Base-by-base conservation (phyloP, 2,113 vertebrate genomes). In the Chauna torquata region DNA sequence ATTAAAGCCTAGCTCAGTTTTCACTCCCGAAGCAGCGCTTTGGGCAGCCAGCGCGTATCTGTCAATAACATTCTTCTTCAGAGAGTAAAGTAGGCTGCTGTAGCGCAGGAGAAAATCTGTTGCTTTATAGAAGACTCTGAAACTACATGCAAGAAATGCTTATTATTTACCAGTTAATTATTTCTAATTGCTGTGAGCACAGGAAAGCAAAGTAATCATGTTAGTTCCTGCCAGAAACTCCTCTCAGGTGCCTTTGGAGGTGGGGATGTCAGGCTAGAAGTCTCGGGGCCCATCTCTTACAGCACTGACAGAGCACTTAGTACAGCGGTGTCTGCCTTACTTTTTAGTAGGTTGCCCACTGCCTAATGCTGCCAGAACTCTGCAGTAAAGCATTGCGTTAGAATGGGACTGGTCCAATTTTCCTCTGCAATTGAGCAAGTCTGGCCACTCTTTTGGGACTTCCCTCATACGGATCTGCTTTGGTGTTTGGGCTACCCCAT, bases 1-100 rank as follows among this genome's bases (percentile, higher is more conserved):
- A 93, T 96, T 89, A 96, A 96, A 96, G 81, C 64, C 19, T 28
- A 59, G 71, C 47, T 96, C 93, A 58, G 59, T 90, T 97, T 96
- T 95, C 92, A 82, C 10, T 90, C 76, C 61, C 50, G 68, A 66
- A 94, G 88, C 82, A 92, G 61, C 0, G 0, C 64, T 86, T 76
- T 40, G 65, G 69, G 28, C 82, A 88, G 80, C 74, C 77, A 64
- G 64, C 55, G 47, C 75, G 47, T 93, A 68, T 62, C 91, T 95
- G 74, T 94, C 92, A 90, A 27, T 92, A 89, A 38, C 17, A 13
- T 68, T 89, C 17, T 88, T 84, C 81, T 82, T 57, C 45, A 86
- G 44, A 77, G 50, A 32, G 18, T 62, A 66, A 88, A 23, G 34
- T 68, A 82, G 71, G 16, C 47, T 88, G 64, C 50, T 79, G 18